Base-by-base conservation (phyloP, 92 coral and sea anemone species). In the Epizoanthus fatuus region DNA sequence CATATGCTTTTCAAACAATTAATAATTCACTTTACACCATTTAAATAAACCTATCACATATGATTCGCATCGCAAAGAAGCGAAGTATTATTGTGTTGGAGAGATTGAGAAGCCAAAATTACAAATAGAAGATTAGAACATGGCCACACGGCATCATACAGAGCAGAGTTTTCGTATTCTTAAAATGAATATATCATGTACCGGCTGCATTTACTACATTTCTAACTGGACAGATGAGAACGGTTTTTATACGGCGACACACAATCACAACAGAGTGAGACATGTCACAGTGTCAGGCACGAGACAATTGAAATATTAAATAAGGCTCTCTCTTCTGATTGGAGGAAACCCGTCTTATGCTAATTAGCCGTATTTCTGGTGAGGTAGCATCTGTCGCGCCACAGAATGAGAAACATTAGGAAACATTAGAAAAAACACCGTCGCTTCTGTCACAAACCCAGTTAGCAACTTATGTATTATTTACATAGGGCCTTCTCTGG, bases 351-450 rank as follows among this genome's bases (percentile, higher is more conserved):
- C 13, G 14, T 37, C 35, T 51, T 51, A 81, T 94, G 95, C 81
- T 80, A 88, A 82, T 86, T 87, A 86, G 88, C 45, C 77, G 74
- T 54, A 91, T 90, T 92, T 89, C 81, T 93, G 90, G 84, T 87
- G 63, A 78, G 79, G 74, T 88, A 74, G 86, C 98, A 92, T 94
- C 98, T 94, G 98, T 86, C 65, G 80, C 19, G 79, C 90, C 92
- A 86, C 90, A 78, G 90, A 94, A 84, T 90, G 82, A 81, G 87
- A 83, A 86, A 89, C 96, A 94, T 91, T 88, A 94, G 59, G 81
- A 62, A 81, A 80, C 78, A 83, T 59, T 74, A 81, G 74, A 63
- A 62, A 76, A 89, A 85, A 81, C 90, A 88, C 80, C 82, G 86
- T 80, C 86, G 82, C 90, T 80, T 80, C 81, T 79, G 86, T 89